Conservation (phyloP, 2,888 invertebrate genomes). For the Portevinia maculata region DNA sequence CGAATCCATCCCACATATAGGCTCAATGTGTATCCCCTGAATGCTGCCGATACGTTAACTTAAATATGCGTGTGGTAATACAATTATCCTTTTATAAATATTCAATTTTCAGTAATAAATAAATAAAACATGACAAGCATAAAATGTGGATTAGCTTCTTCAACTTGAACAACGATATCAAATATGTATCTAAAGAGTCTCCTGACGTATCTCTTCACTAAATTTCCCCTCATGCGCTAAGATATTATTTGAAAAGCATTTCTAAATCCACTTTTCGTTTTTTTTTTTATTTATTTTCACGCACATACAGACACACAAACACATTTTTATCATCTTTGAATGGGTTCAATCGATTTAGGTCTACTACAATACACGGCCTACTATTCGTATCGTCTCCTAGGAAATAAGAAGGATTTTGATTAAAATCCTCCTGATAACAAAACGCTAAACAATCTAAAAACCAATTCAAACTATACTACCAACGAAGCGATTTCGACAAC, state of each 20-base stretch:
- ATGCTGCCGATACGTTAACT: too few relatives aligned
- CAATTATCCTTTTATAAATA: conserved; percentile 46
- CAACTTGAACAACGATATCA: not conserved
- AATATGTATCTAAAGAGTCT: not conserved
- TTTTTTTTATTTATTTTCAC: conserved; percentile 55
- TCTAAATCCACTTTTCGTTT: conserved; percentile 53
- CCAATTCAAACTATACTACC: conserved; percentile 14
- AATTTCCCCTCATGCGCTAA: not conserved
- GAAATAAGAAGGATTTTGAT: conserved; percentile 65
- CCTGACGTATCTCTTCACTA: not conserved
- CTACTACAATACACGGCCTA: conserved; percentile 25
- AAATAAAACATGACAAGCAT: conserved; percentile 63
- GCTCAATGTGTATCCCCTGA: conserved; percentile 3
- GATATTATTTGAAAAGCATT: conserved; percentile 64
- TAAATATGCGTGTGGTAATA: conserved; percentile 25
- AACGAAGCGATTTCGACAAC: conserved; percentile 6
- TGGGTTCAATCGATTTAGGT: conserved; percentile 52
- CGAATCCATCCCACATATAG: conserved; percentile 10
- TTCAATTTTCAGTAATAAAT: conserved; percentile 52
- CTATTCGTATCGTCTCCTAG: conserved; percentile 5
- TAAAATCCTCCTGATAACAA: conserved; percentile 69
- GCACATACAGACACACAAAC: too few relatives aligned
- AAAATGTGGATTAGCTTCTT: conserved; percentile 55
- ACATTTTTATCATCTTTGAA: conserved; percentile 15
- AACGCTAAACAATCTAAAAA: conserved; percentile 43